These are phyloP conservation scores for Caenorhabditis briggsae DNA, from an alignment of 1,140 invertebrate genomes.

Conservation along the genomic window DNA sequence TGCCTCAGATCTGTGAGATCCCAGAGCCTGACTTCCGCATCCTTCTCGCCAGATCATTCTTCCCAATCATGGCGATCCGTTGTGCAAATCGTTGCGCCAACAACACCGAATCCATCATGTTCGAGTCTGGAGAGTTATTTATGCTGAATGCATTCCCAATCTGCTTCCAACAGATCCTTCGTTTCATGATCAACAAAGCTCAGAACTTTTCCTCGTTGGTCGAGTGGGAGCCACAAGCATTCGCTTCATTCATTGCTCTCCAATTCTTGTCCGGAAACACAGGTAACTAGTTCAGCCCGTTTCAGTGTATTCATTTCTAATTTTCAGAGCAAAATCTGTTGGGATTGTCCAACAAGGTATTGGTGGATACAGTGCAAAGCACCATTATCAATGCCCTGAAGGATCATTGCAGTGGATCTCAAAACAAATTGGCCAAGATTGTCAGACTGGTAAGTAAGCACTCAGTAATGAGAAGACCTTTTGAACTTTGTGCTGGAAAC, in stretches of 20 bases:
- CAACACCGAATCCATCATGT: constrained; percentile 67
- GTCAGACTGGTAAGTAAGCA: constrained; percentile 70
- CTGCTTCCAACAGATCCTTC: constrained; percentile 70
- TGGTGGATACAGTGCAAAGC: constrained; percentile 72
- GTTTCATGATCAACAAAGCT: constrained; percentile 63
- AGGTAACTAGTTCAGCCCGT: constrained; percentile 55
- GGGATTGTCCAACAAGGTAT: constrained; percentile 62
- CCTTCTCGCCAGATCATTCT: constrained; percentile 73
- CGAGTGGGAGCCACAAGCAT: constrained; percentile 73
- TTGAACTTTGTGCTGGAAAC: neutral
- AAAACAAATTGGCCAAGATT: constrained; percentile 74
- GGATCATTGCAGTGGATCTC: constrained; percentile 74
- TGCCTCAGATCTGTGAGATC: constrained; percentile 73
- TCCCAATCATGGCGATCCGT: constrained; percentile 74
- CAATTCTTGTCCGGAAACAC: constrained; percentile 70
- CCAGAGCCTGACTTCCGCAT: constrained; percentile 65
- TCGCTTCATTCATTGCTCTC: constrained; percentile 73
- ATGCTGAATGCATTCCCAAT: constrained; percentile 65
- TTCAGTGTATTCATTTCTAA: neutral
- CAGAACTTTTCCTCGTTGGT: constrained; percentile 66
- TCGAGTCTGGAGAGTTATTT: constrained; percentile 70
- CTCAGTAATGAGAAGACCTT: neutral
- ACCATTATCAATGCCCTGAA: constrained; percentile 77
- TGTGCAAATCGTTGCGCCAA: constrained; percentile 67
- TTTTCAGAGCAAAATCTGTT: constrained; percentile 69